Base-by-base conservation (phyloP, 2,888 invertebrate species). In the Agrotis clavis region DNA sequence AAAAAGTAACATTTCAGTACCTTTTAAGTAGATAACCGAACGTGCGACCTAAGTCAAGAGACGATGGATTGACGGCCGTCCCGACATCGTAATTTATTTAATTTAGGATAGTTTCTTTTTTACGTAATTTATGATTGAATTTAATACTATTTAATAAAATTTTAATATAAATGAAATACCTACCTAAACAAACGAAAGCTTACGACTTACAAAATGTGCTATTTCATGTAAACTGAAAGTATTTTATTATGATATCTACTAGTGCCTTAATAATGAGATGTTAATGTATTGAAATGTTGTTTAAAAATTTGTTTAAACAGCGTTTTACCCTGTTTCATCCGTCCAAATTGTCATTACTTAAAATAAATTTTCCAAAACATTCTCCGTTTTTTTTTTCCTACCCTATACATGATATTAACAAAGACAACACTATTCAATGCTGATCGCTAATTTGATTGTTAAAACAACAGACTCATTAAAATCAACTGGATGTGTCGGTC, bases 41-140 rank as follows among this genome's bases (percentile, higher is more conserved):
- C 94, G 94, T 94, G 96, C 95, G 96, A 95, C 96, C 95, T 95
- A 94, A 96, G 96, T 96, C 96, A 96, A 93, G 93, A 92, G 93
- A 94, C 95, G 95, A 94, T 96, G 94, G 92, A 94, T 94, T 93
- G 93, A 95, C 96, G 95, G 95, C 95, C 95, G 95, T 96, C 95
- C 96, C 96, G 94, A 94, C 93, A 95, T 95, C 95, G 95, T 96
- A 96, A 96, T 95, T 96, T 96, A 96, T 96, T 96, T 91, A 93
- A 93, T 90, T 91, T 95, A 96, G 95, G 67, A 78, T 94, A 95
- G 92, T 91, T 92, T 91, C 89, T 90, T 94, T 93, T 94, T 92
- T 92, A 94, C 90, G 89, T 95, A 93, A 95, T 94, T 95, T 96
- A 95, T 96, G 92, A 90, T 92, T 90, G 91, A 93, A 92, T 91